Base-by-base conservation (phyloP, 2,113 vertebrate species). In the Periophthalmodon schlosseri region DNA sequence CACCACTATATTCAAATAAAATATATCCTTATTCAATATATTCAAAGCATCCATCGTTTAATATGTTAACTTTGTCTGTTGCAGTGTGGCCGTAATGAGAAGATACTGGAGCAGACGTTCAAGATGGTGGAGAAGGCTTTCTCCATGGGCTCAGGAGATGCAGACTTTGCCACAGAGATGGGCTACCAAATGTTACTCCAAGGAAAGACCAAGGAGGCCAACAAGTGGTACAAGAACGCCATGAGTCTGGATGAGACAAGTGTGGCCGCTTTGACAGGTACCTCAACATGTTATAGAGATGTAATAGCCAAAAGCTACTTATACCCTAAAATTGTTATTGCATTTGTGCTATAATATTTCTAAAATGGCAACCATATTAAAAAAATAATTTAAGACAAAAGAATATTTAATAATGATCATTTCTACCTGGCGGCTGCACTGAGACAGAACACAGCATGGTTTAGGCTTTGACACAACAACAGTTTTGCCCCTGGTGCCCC, bases 121-220 rank as follows among this genome's bases (percentile, higher is more conserved):
- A 88, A 76, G 12, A 92, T 99, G 88, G 89, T 98, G 79, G 95
- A 99, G 80, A 94, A 86, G 88, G 96, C 97, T 33, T 95, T 95
- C 77, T 86, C 86, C 49, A 77, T 95, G 88, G 89, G 86, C 11
- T 84, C 95, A 0, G 86, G 93, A 16, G 91, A 94, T 81, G 92
- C 96, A 10, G 95, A 97, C 79, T 91, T 96, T 85, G 97, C 97
- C 85, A 96, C 95, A 50, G 97, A 99, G 87, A 91, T 99, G 80
- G 97, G 97, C 79, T 97, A 96, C 85, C 96, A 96, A 86, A 94
- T 98, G 93, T 90, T 96, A 77, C 94, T 99, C 75, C 96, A 95
- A 88, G 96, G 95, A 20, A 95, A 92, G 77, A 80, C 93, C 52
- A 97, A 95, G 76, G 97, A 97, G 72, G 96, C 98, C 56, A 78